Evolutionary conservation across 2,888 invertebrate genomes (phyloP), one percentile per base, ranked within the genome.

Genomic region (Sturmia bella): DNA sequence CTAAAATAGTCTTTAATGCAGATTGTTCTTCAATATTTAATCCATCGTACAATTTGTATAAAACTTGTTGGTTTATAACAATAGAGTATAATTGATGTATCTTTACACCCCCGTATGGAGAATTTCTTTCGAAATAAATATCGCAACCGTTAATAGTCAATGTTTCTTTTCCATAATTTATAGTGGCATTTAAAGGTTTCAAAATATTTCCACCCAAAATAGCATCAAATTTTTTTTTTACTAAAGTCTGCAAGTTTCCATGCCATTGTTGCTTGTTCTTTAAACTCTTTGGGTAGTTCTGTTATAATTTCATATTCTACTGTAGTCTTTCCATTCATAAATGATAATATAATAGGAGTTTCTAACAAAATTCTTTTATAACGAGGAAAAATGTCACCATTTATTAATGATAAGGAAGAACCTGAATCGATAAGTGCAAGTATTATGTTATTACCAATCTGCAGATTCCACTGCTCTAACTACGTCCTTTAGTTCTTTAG

Each of bases 231-330:
- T 11, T 43, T 52, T 70, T 3, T 43, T 48, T 2, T 15, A n/a
- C n/a, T 69, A 59, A 84, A 83, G 15, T 52, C 59, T 45, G 80
- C 39, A 24, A 84, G 52, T 59, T 85, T 84, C 73, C 83, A 84
- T 11, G 78, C 78, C 83, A 85, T 85, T 37, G 74, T 83, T 15
- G 83, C 79, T 45, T 84, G 52, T 70, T 76, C 61, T 13, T 79
- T 61, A 57, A 84, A 85, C 63, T 84, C 83, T 9, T 56, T 11
- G 17, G 84, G 78, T 48, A 85, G 48, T 56, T 76, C 37, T 43
- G 84, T 82, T 21, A 84, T 77, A 52, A 84, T 84, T 73, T 85
- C 83, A 32, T 41, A 21, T 27, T 19, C 21, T 9, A 32, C 61
- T n/a, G n/a, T n/a, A n/a, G n/a, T n/a, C n/a, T n/a, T n/a, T n/a